Evolutionary conservation across 2,113 vertebrate species (phyloP).

Genomic region (Chlorodrepanis virens): DNA sequence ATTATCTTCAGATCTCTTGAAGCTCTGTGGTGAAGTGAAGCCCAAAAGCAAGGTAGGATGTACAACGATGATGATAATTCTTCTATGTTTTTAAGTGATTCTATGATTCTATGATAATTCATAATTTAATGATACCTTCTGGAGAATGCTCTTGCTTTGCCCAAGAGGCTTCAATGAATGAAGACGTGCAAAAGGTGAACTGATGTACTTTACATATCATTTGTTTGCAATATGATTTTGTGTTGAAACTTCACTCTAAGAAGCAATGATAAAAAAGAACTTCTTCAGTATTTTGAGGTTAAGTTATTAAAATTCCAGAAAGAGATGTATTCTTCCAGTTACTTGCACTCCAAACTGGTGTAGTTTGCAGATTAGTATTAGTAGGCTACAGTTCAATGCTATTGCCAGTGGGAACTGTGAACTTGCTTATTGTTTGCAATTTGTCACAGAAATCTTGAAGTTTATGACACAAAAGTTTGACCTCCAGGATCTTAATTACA

Average conservation of each 20-base stretch:
- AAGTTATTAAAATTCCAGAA: background rate
- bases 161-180: background rate
- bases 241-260: background rate
- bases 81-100: background rate
- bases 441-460: background rate
- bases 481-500: background rate
- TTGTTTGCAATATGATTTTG: background rate
- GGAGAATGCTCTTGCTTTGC: background rate
- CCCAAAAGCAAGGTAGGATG: conserved; percentile 88
- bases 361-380: background rate
- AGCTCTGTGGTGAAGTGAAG: conserved; percentile 90
- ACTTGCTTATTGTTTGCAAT: background rate
- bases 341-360: background rate
- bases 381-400: background rate
- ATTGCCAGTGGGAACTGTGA: background rate
- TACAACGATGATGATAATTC: background rate
- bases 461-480: background rate
- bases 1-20: conserved; percentile 90
- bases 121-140: background rate
- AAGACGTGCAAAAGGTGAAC: background rate
- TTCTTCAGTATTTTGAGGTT: background rate
- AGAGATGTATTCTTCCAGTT: background rate
- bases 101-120: background rate
- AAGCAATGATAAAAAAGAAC: background rate
- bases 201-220: background rate